These are phyloP conservation scores for Incurvaria masculella DNA, from an alignment of 2,888 invertebrate genomes.

Conservation along the genomic window DNA sequence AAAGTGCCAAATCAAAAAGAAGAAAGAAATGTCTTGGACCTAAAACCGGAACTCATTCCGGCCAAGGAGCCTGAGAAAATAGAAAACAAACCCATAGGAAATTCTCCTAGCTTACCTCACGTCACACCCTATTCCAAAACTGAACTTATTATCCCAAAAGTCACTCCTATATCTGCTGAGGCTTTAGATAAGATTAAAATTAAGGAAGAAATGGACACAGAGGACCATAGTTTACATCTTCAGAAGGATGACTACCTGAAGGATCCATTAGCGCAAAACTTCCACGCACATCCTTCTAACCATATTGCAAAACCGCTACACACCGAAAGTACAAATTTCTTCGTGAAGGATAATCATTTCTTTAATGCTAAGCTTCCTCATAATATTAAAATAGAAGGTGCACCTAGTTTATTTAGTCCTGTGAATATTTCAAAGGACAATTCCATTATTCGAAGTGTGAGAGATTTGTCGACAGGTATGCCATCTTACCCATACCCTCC, in stretches of 20 bases:
- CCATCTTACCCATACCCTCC: conserved; percentile 40
- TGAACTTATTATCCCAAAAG: conserved; percentile 61
- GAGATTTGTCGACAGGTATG: conserved; percentile 40
- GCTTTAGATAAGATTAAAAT: conserved; percentile 48
- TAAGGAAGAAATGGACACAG: conserved; percentile 49
- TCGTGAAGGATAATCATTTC: conserved; percentile 46
- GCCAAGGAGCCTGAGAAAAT: conserved; percentile 30
- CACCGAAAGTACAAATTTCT: conserved; percentile 47
- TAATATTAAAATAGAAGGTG: conserved; percentile 46
- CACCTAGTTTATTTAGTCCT: conserved; percentile 42
- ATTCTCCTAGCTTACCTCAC: conserved; percentile 17
- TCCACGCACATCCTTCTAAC: conserved; percentile 32
- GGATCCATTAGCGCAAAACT: conserved; percentile 46
- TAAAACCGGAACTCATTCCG: conserved; percentile 36
- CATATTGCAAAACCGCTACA: conserved; percentile 43
- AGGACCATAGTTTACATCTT: conserved; percentile 38
- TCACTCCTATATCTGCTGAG: conserved; percentile 53
- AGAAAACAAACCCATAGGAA: conserved; percentile 30
- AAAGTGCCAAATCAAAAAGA: conserved; percentile 37
- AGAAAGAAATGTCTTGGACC: conserved; percentile 36
- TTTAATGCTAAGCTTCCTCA: conserved; percentile 44
- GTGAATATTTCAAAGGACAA: conserved; percentile 43
- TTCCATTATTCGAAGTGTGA: conserved; percentile 43
- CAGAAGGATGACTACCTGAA: conserved; percentile 48
- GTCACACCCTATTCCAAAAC: conserved; percentile 50